Percentiles rank a stretch among this genome's conserved stretches.
phyloP scores from a whole-genome alignment of 2,888 invertebrate genomes.

The Thyatira batis region DNA sequence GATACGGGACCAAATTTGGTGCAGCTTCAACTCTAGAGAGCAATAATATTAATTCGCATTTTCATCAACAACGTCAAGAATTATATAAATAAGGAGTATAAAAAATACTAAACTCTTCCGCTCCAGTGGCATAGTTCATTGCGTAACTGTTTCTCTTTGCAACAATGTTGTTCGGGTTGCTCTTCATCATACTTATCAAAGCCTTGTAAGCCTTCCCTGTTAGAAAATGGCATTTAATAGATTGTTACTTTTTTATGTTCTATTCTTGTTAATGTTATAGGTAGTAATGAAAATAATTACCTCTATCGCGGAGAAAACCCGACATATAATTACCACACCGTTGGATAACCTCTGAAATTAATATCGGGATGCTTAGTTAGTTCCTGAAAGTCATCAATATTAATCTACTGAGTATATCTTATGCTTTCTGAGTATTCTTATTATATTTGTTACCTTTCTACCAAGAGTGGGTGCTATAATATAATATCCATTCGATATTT shows the following conservation, averaged over 20 bases:
- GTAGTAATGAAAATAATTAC: slow-evolving; percentile 35
- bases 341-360: slow-evolving; percentile 48
- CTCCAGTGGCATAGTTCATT: slow-evolving; percentile 52
- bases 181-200: slow-evolving; percentile 53
- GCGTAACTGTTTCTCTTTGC: slow-evolving; percentile 42
- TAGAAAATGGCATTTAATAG: neutral
- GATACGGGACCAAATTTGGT: slow-evolving; percentile 47
- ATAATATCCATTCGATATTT: too few relatives aligned
- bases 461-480: too few relatives aligned
- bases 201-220: slow-evolving; percentile 27
- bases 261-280: neutral
- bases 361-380: neutral
- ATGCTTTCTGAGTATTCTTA: too few relatives aligned
- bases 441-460: too few relatives aligned
- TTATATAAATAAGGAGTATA: neutral
- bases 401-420: too few relatives aligned
- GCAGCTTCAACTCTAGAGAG: slow-evolving; percentile 46
- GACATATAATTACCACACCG: slow-evolving; percentile 58
- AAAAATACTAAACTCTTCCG: slow-evolving; percentile 47
- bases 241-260: neutral
- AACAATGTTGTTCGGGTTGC: slow-evolving; percentile 37
- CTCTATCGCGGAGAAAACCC: slow-evolving; percentile 58
- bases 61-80: neutral
- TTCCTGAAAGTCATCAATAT: too few relatives aligned
- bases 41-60: slow-evolving; percentile 6